Conservation (phyloP, 2,113 vertebrate genomes). For the Rafetus swinhoei region DNA sequence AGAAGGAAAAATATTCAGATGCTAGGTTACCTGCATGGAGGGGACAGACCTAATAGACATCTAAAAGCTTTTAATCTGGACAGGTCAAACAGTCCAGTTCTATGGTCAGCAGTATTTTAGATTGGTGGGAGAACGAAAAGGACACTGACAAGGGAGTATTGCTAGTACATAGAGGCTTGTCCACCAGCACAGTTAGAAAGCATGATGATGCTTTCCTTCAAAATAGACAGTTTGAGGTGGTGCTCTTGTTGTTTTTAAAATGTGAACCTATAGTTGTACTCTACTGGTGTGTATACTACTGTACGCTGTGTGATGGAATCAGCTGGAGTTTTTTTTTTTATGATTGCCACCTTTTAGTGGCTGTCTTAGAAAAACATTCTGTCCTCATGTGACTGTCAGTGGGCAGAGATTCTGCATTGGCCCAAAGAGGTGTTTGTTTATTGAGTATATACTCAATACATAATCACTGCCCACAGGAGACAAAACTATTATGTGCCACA, state of each 20-base stretch:
- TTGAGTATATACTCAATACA: not conserved
- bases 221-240: not conserved
- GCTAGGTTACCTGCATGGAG: not conserved
- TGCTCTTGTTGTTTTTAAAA: not conserved
- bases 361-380: not conserved
- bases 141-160: not conserved
- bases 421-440: not conserved
- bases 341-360: not conserved
- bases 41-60: not conserved
- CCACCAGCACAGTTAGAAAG: not conserved
- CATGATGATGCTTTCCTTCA: not conserved
- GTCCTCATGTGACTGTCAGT: not conserved
- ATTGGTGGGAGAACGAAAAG: not conserved
- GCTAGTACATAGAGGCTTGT: not conserved
- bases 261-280: not conserved
- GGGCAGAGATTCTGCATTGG: not conserved
- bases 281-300: not conserved
- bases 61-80: not conserved
- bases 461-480: not conserved
- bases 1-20: not conserved
- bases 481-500: not conserved
- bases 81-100: not conserved
- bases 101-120: not conserved
- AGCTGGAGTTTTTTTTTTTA: not conserved
- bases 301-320: not conserved